Conservation (phyloP, 2,797 vertebrate genomes). For the Gephyroberyx darwinii region DNA sequence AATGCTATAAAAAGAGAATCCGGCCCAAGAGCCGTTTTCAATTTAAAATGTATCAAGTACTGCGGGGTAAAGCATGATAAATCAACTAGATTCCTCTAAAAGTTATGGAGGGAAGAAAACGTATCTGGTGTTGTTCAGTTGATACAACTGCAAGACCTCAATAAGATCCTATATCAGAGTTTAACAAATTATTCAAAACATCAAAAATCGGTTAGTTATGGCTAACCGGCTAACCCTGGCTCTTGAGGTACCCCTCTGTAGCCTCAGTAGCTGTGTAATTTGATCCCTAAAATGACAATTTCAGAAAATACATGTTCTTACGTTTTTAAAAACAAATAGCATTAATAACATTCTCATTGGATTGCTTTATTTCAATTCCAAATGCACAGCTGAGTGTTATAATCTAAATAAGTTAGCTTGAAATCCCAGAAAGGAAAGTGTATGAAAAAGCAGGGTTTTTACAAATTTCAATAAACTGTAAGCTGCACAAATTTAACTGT, state of each 20-base stretch:
- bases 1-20: not conserved
- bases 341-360: conserved; percentile 68
- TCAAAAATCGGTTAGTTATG: conserved; percentile 49
- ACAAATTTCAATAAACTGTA: conserved; percentile 66
- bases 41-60: conserved; percentile 22
- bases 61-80: conserved; percentile 18
- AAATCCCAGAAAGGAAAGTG: conserved; percentile 68
- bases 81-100: conserved; percentile 14
- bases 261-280: conserved; percentile 57
- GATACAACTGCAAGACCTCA: conserved; percentile 29
- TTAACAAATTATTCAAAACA: conserved; percentile 39
- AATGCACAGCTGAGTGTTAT: conserved; percentile 72
- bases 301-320: conserved; percentile 44
- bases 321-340: conserved; percentile 41
- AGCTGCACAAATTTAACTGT: conserved; percentile 70
- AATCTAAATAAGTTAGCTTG: conserved; percentile 72
- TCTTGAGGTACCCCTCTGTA: conserved; percentile 71
- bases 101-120: conserved; percentile 4
- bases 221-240: conserved; percentile 55
- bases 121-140: conserved; percentile 15
- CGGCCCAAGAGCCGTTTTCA: not conserved
- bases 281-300: conserved; percentile 66
- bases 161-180: conserved; percentile 38
- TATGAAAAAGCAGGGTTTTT: conserved; percentile 68
- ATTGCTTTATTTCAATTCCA: conserved; percentile 73